phyloP scores from a whole-genome alignment of 2,113 vertebrate species.

The Pedionomus torquatus region DNA sequence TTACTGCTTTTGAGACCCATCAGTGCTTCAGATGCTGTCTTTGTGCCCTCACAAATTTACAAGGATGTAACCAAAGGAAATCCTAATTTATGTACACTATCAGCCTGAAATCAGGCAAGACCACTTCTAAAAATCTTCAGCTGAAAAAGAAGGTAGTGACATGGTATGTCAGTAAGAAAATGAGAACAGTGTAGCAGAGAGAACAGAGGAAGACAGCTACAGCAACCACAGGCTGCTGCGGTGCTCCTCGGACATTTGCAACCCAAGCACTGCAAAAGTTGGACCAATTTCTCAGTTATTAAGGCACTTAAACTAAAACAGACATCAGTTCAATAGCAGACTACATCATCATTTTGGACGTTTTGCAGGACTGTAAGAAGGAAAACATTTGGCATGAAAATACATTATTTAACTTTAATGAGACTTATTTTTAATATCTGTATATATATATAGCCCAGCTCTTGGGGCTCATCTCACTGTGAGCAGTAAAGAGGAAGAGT shows the following conservation, averaged over 20 bases:
- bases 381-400: neutral
- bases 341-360: neutral
- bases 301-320: neutral
- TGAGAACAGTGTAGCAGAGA: neutral
- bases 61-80: neutral
- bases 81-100: neutral
- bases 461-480: neutral
- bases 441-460: neutral
- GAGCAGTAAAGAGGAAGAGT: neutral
- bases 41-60: neutral
- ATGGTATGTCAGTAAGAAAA: neutral
- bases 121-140: neutral
- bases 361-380: neutral
- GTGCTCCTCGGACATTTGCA: neutral
- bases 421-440: neutral
- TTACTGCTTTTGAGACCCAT: neutral
- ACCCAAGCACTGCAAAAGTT: neutral
- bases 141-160: neutral
- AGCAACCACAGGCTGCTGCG: neutral
- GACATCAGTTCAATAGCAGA: neutral
- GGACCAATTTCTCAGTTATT: neutral
- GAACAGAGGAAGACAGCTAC: neutral
- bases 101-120: neutral
- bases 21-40: neutral
- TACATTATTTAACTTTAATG: neutral